Evolutionary conservation across 64 coral and sea anemone genomes (phyloP).

Genomic region (Acropora tenuis): DNA sequence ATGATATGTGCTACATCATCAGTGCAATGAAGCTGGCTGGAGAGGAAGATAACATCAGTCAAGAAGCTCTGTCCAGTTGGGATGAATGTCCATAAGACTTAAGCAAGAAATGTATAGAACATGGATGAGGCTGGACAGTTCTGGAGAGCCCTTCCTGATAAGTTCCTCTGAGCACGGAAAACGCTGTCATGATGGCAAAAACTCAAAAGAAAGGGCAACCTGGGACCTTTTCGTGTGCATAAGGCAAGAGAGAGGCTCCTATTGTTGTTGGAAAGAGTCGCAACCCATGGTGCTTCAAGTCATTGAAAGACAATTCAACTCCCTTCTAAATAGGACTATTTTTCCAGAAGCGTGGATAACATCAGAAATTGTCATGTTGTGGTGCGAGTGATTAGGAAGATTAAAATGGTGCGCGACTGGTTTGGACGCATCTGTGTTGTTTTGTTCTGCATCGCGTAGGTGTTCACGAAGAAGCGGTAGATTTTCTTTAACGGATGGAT

Average conservation of each 20-base stretch:
- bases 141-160: background rate
- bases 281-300: conserved; percentile 38
- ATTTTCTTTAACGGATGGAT: no score
- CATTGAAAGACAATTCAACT: conserved; percentile 21
- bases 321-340: background rate
- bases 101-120: background rate
- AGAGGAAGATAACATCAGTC: background rate
- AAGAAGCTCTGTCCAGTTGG: background rate
- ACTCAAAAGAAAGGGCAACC: conserved; percentile 16
- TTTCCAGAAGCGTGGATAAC: background rate
- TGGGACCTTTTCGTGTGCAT: conserved; percentile 40
- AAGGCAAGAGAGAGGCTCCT: conserved; percentile 6
- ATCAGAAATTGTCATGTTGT: background rate
- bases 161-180: background rate
- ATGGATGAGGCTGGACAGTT: conserved; percentile 9
- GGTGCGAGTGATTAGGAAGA: no score
- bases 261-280: conserved; percentile 13
- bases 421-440: no score
- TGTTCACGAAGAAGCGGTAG: no score
- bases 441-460: no score
- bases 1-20: background rate
- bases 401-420: no score
- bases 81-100: background rate
- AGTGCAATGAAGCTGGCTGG: background rate
- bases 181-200: conserved; percentile 32